These are phyloP conservation scores for Neodon shergylaensis DNA, from an alignment of 2,113 vertebrate genomes.

Conservation along the genomic window DNA sequence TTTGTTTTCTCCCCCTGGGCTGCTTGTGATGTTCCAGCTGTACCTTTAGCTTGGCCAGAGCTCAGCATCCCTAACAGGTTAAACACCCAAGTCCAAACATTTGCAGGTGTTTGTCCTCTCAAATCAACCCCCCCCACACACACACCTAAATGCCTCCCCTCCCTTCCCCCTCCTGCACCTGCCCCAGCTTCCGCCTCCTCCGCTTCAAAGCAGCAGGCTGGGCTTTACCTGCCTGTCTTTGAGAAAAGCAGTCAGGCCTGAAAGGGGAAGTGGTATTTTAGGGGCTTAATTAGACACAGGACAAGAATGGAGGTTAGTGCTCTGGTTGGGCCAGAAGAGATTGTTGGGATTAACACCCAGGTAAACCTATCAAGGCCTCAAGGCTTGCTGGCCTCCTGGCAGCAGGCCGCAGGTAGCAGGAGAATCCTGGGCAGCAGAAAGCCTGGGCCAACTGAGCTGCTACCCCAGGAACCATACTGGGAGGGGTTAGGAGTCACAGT, in stretches of 20 bases:
- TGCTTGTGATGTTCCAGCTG: background rate
- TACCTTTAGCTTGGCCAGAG: background rate
- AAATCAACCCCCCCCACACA: background rate
- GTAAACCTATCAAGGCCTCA: slow-evolving; percentile 87
- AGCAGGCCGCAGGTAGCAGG: slow-evolving; percentile 77
- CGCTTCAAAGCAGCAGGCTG: slow-evolving; percentile 72
- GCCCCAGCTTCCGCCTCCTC: slow-evolving; percentile 55
- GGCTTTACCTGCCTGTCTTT: slow-evolving; percentile 78
- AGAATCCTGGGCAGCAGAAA: slow-evolving; percentile 55
- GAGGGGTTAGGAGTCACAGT: background rate
- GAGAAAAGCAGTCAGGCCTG: slow-evolving; percentile 70
- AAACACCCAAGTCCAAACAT: background rate
- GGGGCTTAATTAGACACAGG: slow-evolving; percentile 88
- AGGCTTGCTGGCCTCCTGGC: slow-evolving; percentile 74
- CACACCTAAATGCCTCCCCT: background rate
- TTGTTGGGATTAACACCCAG: slow-evolving; percentile 89
- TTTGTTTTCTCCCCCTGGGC: background rate
- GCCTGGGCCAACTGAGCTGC: slow-evolving; percentile 19
- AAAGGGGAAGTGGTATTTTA: slow-evolving; percentile 85
- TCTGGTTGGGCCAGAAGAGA: slow-evolving; percentile 78
- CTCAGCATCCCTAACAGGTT: background rate
- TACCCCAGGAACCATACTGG: background rate
- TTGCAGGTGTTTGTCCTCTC: slow-evolving; percentile 54
- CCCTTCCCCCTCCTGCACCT: background rate
- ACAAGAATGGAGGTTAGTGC: slow-evolving; percentile 85